Evolutionary conservation across 2,113 vertebrate species (phyloP), one percentile per base, ranked within the genome.

Genomic region (Maccullochella peelii): DNA sequence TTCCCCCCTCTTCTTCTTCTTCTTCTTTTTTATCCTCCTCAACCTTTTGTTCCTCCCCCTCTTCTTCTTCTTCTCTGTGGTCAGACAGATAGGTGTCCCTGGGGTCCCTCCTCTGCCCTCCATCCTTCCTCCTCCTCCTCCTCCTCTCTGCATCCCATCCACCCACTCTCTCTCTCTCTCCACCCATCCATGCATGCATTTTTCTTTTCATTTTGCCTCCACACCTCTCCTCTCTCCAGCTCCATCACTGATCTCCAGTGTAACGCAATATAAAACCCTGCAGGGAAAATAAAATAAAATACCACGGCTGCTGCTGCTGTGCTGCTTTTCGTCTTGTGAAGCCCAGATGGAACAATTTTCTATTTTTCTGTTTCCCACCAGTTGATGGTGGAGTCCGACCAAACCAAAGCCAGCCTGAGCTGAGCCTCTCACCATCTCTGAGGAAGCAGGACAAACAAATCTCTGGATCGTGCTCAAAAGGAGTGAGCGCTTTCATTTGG

Each of bases 101-200:
- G 72, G 57, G 70, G 83, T 58, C 12, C 4, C 50, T 36, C 59
- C 72, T 27, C 5, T 65, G 23, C 23, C 42, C n/a, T 21, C 21
- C 27, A 38, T n/a, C 73, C 47, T n/a, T 83, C 49, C 44, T 38
- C 59, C 21, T 57, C 52, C 62, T 57, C 33, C 12, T 61, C 16
- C 49, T 63, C 52, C 52, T 85, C 82, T 49, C 66, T 76, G 66
- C 68, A 72, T 78, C 83, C 84, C 78, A 38, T 80, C 85, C 86
- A 59, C 84, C 88, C 80, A 76, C 90, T 40, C 84, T 55, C 68
- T 15, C 62, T 33, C 27, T 47, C 55, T 23, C 27, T 47, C 55
- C 18, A 18, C 47, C 59, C 77, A 1, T 59, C 73, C 83, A 27
- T 44, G 79, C 73, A 68, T 40, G 73, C 77, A 49, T 54, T 66